Base-by-base conservation (phyloP, 2,888 invertebrate species). In the Ennomos fuscantarius region DNA sequence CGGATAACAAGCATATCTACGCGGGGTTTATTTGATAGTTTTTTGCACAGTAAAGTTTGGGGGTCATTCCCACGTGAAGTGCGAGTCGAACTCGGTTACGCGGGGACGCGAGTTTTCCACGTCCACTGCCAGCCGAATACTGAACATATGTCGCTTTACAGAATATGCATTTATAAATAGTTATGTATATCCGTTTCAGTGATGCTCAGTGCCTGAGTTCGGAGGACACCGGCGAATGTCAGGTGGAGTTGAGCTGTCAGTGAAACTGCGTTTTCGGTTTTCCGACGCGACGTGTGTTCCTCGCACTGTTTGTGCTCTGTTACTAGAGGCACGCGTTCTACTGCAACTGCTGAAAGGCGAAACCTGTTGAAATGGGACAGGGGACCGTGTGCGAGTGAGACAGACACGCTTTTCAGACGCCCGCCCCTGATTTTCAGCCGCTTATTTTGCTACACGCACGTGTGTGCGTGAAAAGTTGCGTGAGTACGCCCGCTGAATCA, bases 341-440 rank as follows among this genome's bases (percentile, higher is more conserved):
- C 85, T 89, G 89, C 87, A 86, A 86, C 82, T 79, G 81, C 87
- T 91, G 89, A 91, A 89, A 92, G 82, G 86, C 86, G 89, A 90
- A 91, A 92, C 92, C 92, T 92, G 92, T 92, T 92, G 92, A 91
- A 91, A 89, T 91, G 82, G 89, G 85, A 89, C 81, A 71, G 84
- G 79, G 78, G 78, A 80, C 82, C 78, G 82, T 55, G 90, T 62
- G 82, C 67, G 83, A 92, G 72, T 50, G 83, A 77, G 89, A 90
- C 66, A 68, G 60, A 53, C 46, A 8, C 44, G 58, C 36, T 52
- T 79, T 72, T 71, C 74, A 61, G 75, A 55, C 65, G 68, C 58
- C 70, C 80, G 77, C 77, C 58, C 41, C 61, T 62, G 66, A 79
- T 68, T 87, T 90, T 89, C 89, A 87, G 89, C 74, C 83, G 89